phyloP scores from a whole-genome alignment of 2,797 vertebrate species.

The Clarias platycephalus region DNA sequence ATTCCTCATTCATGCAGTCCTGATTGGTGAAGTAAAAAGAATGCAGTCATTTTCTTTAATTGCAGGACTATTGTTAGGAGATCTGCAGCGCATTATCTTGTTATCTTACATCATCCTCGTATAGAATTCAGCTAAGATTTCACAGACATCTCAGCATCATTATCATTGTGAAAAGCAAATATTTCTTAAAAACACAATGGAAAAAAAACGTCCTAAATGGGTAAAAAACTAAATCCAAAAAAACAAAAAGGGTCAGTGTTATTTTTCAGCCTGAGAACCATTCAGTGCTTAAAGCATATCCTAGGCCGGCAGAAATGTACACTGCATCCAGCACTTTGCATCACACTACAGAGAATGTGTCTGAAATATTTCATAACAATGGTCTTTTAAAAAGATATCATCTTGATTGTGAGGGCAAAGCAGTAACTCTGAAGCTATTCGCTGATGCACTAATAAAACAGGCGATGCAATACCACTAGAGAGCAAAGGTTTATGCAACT shows the following conservation, averaged over 20 bases:
- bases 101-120: neutral
- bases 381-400: slow-evolving; percentile 16
- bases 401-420: slow-evolving; percentile 4
- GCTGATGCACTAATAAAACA: slow-evolving; percentile 11
- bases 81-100: neutral
- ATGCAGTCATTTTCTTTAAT: neutral
- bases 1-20: no score
- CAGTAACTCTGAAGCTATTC: slow-evolving; percentile 7
- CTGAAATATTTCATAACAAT: slow-evolving; percentile 11
- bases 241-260: neutral
- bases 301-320: neutral
- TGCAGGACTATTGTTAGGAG: neutral
- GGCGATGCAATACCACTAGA: slow-evolving; percentile 13
- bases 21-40: neutral
- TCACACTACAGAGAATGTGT: neutral
- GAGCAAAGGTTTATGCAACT: slow-evolving; percentile 24
- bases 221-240: neutral
- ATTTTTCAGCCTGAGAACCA: neutral
- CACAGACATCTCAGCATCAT: no score
- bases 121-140: neutral
- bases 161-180: neutral
- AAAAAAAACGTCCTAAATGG: neutral
- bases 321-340: neutral
- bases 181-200: neutral
- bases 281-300: neutral